A percentile compares a stretch with the other conserved stretches of the same genome.
phyloP scores from a whole-genome alignment of 2,113 vertebrate species.

The Thomomys bottae region DNA sequence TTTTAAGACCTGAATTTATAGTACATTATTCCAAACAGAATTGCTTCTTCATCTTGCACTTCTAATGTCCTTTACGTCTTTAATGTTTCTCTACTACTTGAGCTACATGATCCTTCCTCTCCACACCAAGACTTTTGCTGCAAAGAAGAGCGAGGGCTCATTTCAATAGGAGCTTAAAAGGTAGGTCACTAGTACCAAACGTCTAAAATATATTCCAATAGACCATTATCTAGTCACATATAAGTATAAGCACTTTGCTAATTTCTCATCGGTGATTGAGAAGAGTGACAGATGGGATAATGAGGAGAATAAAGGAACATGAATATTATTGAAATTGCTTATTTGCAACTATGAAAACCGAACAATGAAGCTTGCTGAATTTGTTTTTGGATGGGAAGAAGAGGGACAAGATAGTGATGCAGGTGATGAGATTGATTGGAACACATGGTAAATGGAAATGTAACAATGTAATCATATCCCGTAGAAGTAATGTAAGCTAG shows the following conservation, averaged over 20 bases:
- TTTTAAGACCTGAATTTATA: not conserved
- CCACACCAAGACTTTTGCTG: not conserved
- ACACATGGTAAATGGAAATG: no score
- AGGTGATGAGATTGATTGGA: no score
- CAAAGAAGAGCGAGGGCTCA: not conserved
- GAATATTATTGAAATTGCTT: no score
- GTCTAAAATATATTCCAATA: not conserved
- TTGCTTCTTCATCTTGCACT: not conserved
- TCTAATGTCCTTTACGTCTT: not conserved
- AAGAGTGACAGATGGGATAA: not conserved
- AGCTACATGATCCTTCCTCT: no score
- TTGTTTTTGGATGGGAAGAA: no score
- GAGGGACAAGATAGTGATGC: no score
- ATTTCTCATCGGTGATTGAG: conserved; percentile 37
- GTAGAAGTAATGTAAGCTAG: no score
- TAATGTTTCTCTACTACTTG: not conserved
- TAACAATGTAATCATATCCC: no score
- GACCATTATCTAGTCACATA: not conserved
- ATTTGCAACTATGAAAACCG: no score
- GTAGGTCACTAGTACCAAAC: not conserved
- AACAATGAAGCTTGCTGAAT: no score
- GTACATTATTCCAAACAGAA: not conserved
- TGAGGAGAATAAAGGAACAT: no score
- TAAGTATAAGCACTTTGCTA: conserved; percentile 43
- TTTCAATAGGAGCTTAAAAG: not conserved